Conservation (phyloP, 2,888 invertebrate species). For the Drosophila sordidula region DNA sequence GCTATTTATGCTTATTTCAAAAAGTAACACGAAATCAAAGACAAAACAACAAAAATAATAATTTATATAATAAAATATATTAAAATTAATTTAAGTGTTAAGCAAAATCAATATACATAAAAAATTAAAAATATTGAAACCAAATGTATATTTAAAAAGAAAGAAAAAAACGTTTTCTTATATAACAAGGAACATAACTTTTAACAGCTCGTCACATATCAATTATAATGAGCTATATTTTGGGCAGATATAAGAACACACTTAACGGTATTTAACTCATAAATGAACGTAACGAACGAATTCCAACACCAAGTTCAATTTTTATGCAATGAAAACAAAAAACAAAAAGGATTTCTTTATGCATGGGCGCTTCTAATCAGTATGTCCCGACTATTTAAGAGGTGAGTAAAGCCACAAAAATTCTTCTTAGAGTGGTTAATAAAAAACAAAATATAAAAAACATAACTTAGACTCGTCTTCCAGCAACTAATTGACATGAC, state of each 20-base stretch:
- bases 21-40: slow-evolving; percentile 50
- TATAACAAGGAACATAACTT: slow-evolving; percentile 42
- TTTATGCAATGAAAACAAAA: slow-evolving; percentile 37
- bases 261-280: slow-evolving; percentile 26
- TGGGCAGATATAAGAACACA: slow-evolving; percentile 34
- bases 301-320: slow-evolving; percentile 68
- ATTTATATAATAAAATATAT: slow-evolving; percentile 21
- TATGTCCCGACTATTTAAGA: slow-evolving; percentile 33
- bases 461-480: slow-evolving; percentile 77
- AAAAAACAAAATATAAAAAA: slow-evolving; percentile 26
- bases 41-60: slow-evolving; percentile 35
- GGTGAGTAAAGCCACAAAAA: slow-evolving; percentile 65
- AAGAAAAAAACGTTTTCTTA: slow-evolving; percentile 52
- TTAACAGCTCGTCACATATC: slow-evolving; percentile 77
- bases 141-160: slow-evolving; percentile 35
- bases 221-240: slow-evolving; percentile 73
- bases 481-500: slow-evolving; percentile 74
- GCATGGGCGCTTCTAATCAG: slow-evolving; percentile 6
- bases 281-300: slow-evolving; percentile 55
- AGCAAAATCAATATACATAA: slow-evolving; percentile 37
- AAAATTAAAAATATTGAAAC: slow-evolving; percentile 37
- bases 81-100: slow-evolving; percentile 67
- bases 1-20: slow-evolving; percentile 67
- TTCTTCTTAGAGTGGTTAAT: slow-evolving; percentile 31
- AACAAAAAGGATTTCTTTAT: slow-evolving; percentile 43